A percentile compares a stretch with the other conserved stretches of the same genome.
phyloP scores from a whole-genome alignment of 2,797 vertebrate species.

The Merluccius polli region DNA sequence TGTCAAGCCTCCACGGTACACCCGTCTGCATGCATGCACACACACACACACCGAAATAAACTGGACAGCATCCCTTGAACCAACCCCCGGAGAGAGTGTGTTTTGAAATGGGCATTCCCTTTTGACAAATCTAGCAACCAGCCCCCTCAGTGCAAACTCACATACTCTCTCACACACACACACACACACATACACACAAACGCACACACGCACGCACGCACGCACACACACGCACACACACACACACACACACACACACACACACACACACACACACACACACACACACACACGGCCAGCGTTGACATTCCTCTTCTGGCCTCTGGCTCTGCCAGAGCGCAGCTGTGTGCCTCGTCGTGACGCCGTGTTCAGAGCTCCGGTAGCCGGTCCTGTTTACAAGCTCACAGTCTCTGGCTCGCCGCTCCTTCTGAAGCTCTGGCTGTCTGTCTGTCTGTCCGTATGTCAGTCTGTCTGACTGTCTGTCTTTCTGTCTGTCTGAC shows the following conservation, averaged over 20 bases:
- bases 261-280: conserved; percentile 37
- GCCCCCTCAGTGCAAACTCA: conserved; percentile 21
- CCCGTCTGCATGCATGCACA: conserved; percentile 5
- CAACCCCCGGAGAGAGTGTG: conserved; percentile 27
- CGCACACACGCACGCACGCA: conserved; percentile 22
- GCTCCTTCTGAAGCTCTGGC: neutral
- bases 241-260: conserved; percentile 18
- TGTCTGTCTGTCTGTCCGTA: neutral
- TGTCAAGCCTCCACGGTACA: conserved; percentile 28
- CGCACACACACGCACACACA: conserved; percentile 35
- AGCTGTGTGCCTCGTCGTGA: conserved; percentile 35
- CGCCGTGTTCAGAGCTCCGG: conserved; percentile 29
- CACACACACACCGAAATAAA: conserved; percentile 14
- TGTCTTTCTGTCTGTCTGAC: neutral
- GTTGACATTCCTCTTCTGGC: conserved; percentile 58
- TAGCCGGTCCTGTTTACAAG: conserved; percentile 37
- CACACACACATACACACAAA: conserved; percentile 35
- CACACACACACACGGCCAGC: conserved; percentile 17
- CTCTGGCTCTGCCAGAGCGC: conserved; percentile 43
- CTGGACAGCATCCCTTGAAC: conserved; percentile 15
- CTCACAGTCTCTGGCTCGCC: conserved; percentile 17
- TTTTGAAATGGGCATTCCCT: conserved; percentile 53
- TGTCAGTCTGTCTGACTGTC: neutral
- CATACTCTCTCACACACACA: conserved; percentile 11
- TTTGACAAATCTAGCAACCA: conserved; percentile 32